Percentiles rank a stretch among this genome's conserved stretches.
Evolutionary conservation across 2,888 invertebrate genomes (phyloP).

Genomic region (Eupelmus urozonus): DNA sequence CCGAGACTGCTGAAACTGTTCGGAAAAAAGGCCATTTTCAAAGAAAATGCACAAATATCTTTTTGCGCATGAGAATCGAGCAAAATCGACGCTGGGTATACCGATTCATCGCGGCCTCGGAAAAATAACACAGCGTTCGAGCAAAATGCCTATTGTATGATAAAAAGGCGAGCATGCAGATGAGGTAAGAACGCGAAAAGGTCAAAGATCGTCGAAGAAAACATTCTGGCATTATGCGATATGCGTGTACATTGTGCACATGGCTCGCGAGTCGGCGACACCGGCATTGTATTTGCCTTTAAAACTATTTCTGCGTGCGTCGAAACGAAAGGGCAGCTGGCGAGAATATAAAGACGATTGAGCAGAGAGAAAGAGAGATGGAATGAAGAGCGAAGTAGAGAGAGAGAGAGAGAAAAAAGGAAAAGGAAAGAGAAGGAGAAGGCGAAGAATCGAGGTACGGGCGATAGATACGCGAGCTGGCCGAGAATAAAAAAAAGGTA

Average conservation of each 20-base stretch:
- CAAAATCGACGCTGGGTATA: background rate
- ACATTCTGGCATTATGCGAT: slow-evolving; percentile 1
- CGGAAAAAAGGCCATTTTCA: slow-evolving; percentile 15
- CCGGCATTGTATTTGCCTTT: slow-evolving; percentile 71
- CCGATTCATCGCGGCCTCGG: slow-evolving; percentile 8
- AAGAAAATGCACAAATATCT: background rate
- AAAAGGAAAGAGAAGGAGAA: background rate
- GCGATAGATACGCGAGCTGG: slow-evolving; percentile 10
- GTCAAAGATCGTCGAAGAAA: slow-evolving; percentile 60
- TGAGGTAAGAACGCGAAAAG: slow-evolving; percentile 43
- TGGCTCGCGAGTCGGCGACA: slow-evolving; percentile 63
- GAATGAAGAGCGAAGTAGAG: slow-evolving; percentile 6
- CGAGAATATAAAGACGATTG: background rate
- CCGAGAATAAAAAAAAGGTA: background rate
- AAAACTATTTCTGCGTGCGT: slow-evolving; percentile 71
- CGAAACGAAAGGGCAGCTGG: slow-evolving; percentile 63
- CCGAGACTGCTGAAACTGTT: slow-evolving; percentile 8
- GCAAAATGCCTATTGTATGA: slow-evolving; percentile 34
- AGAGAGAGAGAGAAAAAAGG: slow-evolving; percentile 1
- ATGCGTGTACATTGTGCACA: slow-evolving; percentile 29
- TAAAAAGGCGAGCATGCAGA: slow-evolving; percentile 47
- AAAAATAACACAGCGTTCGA: slow-evolving; percentile 7
- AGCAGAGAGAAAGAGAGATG: background rate
- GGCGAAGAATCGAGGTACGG: slow-evolving; percentile 1
- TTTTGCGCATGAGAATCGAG: background rate